A percentile compares a stretch with the other conserved stretches of the same genome.
phyloP scores from a whole-genome alignment of 2,888 invertebrate genomes.

The Elmis aenea region DNA sequence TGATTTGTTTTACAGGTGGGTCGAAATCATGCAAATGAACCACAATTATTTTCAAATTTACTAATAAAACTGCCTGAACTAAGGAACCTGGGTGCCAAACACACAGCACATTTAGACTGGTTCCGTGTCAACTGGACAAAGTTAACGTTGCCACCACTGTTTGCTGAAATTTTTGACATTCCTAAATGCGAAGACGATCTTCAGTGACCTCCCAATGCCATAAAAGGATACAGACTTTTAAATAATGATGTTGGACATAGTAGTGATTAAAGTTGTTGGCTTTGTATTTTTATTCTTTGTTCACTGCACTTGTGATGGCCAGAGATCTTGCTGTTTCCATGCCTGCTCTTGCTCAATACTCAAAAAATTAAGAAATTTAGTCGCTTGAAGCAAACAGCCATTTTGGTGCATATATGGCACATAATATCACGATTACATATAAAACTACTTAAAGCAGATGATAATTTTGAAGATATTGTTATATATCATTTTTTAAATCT shows the following conservation, averaged over 20 bases:
- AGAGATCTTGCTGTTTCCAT: conserved; percentile 14
- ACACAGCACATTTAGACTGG: conserved; percentile 83
- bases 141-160: conserved; percentile 83
- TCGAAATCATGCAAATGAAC: conserved; percentile 57
- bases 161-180: conserved; percentile 96
- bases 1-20: conserved; percentile 48
- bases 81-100: conserved; percentile 73
- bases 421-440: no score
- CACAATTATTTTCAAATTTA: conserved; percentile 54
- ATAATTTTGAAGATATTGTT: no score
- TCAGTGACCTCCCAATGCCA: conserved; percentile 42
- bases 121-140: conserved; percentile 84
- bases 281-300: conserved; percentile 21
- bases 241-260: conserved; percentile 7
- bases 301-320: conserved; percentile 11
- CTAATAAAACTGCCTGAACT: conserved; percentile 68
- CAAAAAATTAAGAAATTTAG: conserved; percentile 2
- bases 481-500: no score
- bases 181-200: conserved; percentile 74
- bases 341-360: conserved; percentile 19
- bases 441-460: no score
- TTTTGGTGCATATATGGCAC: no score
- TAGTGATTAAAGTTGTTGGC: conserved; percentile 16
- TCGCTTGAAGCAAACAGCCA: no score
- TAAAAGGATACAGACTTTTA: conserved; percentile 6